Percentiles rank a stretch among this genome's conserved stretches.
Conservation (phyloP, 2,888 invertebrate species). For the Melieria omissa region DNA sequence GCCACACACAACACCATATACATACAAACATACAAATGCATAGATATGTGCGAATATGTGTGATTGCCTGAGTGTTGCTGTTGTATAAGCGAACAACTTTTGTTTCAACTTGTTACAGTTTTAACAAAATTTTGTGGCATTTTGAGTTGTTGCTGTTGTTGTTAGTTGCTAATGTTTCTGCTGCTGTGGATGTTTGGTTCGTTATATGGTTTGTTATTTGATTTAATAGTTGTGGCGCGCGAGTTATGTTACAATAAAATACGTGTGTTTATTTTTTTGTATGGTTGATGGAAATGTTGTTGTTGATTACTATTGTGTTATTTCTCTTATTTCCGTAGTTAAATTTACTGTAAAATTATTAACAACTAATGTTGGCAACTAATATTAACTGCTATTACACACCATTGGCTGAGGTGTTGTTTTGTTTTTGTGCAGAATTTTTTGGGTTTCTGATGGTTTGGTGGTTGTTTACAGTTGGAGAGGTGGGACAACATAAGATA, state of each 20-base stretch:
- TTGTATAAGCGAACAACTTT: too few species aligned
- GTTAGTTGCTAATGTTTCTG: background rate
- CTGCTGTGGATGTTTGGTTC: too few species aligned
- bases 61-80: too few species aligned
- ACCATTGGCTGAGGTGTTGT: background rate
- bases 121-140: slow-evolving; percentile 16
- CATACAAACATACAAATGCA: too few species aligned
- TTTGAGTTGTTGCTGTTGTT: slow-evolving; percentile 10
- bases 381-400: slow-evolving; percentile 17
- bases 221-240: slow-evolving; percentile 10
- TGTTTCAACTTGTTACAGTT: slow-evolving; percentile 10
- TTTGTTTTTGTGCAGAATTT: background rate
- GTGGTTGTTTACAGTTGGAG: too few species aligned
- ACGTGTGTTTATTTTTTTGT: background rate
- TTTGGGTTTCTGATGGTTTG: too few species aligned
- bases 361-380: slow-evolving; percentile 20
- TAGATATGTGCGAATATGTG: too few species aligned
- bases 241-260: background rate
- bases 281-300: background rate
- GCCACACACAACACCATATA: too few species aligned
- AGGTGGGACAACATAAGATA: too few species aligned
- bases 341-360: slow-evolving; percentile 15
- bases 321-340: background rate
- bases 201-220: slow-evolving; percentile 2
- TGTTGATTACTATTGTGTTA: slow-evolving; percentile 2